Evolutionary conservation across 2,113 vertebrate species (phyloP).

Genomic region (Deroptyus accipitrinus): DNA sequence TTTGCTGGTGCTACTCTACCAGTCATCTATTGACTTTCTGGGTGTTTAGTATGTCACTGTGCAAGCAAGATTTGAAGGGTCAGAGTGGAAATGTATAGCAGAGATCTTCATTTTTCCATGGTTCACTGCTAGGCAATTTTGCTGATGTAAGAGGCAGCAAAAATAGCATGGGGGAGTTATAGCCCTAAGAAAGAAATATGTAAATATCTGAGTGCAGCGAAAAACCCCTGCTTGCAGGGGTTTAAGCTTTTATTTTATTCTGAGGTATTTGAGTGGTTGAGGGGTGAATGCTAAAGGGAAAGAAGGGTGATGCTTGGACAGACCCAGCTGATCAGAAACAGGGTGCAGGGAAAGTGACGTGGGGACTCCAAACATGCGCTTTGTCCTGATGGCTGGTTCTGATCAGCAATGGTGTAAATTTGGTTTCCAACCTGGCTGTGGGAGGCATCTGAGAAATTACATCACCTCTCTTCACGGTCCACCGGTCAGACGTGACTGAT

Average conservation of each 20-base stretch:
- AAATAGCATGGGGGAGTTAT: background rate
- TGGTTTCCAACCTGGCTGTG: background rate
- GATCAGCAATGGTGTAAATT: background rate
- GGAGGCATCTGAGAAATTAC: background rate
- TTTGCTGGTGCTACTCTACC: background rate
- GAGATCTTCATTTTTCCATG: background rate
- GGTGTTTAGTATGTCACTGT: background rate
- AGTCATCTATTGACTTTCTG: background rate
- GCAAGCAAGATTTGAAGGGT: background rate
- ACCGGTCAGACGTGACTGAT: background rate
- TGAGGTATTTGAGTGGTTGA: background rate
- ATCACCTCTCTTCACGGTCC: background rate
- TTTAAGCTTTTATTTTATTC: rapidly evolving
- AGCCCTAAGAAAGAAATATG: conserved; percentile 10
- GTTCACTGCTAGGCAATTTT: rapidly evolving
- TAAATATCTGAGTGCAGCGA: background rate
- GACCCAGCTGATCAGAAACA: background rate
- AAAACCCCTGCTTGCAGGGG: background rate
- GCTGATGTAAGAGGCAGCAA: background rate
- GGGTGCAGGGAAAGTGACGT: rapidly evolving
- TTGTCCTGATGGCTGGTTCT: rapidly evolving
- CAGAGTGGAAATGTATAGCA: background rate
- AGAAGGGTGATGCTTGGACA: no score
- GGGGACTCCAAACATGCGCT: rapidly evolving
- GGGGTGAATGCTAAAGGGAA: background rate